Evolutionary conservation across 2,113 vertebrate genomes (phyloP), one percentile per base, ranked within the genome.

Genomic region (Promerops cafer): DNA sequence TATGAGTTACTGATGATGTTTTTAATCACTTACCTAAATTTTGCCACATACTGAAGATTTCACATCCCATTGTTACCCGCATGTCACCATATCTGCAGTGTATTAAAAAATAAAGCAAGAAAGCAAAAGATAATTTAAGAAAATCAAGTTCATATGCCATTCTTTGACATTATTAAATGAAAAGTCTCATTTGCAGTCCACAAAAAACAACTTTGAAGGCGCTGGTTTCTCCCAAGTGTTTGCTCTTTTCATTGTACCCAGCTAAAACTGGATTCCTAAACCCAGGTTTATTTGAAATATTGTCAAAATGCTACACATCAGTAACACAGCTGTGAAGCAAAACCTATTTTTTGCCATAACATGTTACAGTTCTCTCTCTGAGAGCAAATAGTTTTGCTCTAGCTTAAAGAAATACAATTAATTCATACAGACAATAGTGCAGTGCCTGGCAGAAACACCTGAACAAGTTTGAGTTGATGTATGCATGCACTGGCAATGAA

Each of bases 1-100:
- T 56, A 31, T 45, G 11, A 83, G 15, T 45, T 80, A 54, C 6
- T 44, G 30, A 66, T 56, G 22, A 77, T 18, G 21, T 44, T 22
- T 74, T 68, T 28, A 47, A 69, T 53, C 42, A 89, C 98, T 98
- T 96, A 99, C 99, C 99, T 97, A 99, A 98, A 97, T 99, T 99
- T 97, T 99, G 99, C 99, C 99, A 99, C 99, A 99, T 99, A 97
- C 99, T 99, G 98, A 99, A 99, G 97, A 99, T 99, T 98, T 99
- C 99, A 97, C 99, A 99, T 57, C 99, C 99, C 99, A 99, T 99
- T 97, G 99, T 99, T 71, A 99, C 99, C n/a, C 99, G 97, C 99
- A 99, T 99, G 97, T 99, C 99, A 93, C 99, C 99, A 16, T 99
- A 99, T 91, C 99, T 99, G 92, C 96, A 90, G 83, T 18, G 42